Evolutionary conservation across 2,888 invertebrate genomes (phyloP).

Genomic region (Limnephilus auricula): DNA sequence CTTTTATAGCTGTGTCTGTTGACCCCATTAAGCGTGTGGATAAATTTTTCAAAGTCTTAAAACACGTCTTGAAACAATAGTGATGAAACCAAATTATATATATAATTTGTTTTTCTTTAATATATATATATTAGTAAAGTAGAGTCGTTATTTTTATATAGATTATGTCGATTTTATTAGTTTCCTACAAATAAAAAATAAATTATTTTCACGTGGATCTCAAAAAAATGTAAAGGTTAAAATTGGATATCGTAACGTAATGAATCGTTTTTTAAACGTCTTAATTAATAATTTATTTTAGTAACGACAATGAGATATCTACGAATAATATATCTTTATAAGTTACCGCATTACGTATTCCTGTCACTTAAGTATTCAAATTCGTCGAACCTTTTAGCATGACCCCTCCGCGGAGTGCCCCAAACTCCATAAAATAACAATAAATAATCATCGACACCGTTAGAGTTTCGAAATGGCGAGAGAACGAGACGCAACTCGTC

Average conservation of each 20-base stretch:
- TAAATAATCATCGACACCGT: constrained; percentile 34
- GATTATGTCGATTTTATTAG: background rate
- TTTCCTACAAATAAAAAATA: background rate
- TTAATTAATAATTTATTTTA: background rate
- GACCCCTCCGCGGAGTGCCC: background rate
- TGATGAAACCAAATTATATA: background rate
- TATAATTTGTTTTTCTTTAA: background rate
- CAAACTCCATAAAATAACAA: background rate
- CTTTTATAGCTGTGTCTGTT: too few species aligned
- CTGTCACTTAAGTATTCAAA: background rate
- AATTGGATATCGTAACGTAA: background rate
- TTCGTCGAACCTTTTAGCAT: background rate
- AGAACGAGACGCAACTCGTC: constrained; percentile 26
- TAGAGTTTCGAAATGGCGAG: constrained; percentile 33
- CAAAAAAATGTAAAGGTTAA: background rate
- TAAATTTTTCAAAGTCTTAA: background rate
- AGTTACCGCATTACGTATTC: background rate
- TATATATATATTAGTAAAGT: background rate
- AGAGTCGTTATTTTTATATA: background rate
- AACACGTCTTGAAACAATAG: background rate
- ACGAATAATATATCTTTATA: background rate
- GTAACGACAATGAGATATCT: background rate
- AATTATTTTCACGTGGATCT: background rate
- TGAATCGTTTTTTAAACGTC: background rate
- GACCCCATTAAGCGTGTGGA: background rate